Evolutionary conservation across 2,113 vertebrate species (phyloP).

Genomic region (Edolisoma coerulescens): DNA sequence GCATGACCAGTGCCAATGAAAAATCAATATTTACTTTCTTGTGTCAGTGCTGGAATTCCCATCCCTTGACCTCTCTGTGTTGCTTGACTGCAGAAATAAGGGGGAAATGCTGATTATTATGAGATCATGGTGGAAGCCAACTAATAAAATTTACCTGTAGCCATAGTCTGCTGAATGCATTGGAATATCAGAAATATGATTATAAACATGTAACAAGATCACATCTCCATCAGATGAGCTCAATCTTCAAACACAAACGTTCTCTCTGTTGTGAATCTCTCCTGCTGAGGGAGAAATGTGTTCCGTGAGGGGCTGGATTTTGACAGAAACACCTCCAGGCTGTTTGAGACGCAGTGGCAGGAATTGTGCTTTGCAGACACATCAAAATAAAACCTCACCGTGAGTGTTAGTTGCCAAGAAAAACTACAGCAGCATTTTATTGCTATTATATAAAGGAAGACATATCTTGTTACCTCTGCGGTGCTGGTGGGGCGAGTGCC

Average conservation of each 20-base stretch:
- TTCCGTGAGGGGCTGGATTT: background rate
- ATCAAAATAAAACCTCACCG: background rate
- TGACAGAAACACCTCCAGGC: background rate
- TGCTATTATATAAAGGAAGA: background rate
- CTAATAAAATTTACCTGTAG: background rate
- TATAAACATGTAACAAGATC: background rate
- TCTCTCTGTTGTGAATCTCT: background rate
- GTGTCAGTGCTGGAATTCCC: background rate
- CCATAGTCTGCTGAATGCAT: background rate
- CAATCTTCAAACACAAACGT: background rate
- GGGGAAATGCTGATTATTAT: background rate
- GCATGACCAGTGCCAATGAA: background rate
- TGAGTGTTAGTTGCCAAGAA: accelerated
- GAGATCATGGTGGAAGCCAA: background rate
- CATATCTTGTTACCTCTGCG: accelerated
- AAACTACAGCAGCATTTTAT: background rate
- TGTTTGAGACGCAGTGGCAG: background rate
- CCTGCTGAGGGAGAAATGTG: background rate
- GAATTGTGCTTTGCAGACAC: background rate
- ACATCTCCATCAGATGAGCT: background rate
- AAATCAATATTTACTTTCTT: background rate
- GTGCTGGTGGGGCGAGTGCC: background rate
- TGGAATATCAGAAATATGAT: accelerated
- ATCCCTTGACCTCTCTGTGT: background rate
- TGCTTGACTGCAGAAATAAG: background rate